phyloP scores from a whole-genome alignment of 2,797 vertebrate species.

The Diceros bicornis region DNA sequence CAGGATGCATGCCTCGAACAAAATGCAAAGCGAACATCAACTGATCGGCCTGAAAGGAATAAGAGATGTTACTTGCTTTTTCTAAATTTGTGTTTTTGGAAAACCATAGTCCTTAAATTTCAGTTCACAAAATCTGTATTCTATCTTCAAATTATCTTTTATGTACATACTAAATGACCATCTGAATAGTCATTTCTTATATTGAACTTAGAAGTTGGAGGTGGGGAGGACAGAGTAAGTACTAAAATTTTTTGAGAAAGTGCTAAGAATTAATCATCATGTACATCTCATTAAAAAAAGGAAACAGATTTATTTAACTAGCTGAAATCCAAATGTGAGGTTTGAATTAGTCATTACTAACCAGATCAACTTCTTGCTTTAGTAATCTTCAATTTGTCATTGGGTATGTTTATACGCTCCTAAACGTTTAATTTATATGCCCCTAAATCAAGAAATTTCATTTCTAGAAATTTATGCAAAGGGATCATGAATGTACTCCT shows the following conservation, averaged over 20 bases:
- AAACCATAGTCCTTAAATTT: constrained; percentile 13
- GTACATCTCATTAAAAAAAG: neutral
- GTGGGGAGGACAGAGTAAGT: neutral
- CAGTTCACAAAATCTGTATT: neutral
- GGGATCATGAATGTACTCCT: neutral
- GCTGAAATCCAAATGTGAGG: neutral
- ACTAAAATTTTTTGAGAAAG: neutral
- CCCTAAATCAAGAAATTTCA: neutral
- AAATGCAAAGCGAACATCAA: constrained; percentile 98
- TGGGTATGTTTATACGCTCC: neutral
- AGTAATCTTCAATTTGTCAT: neutral
- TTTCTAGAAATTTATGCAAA: constrained; percentile 30
- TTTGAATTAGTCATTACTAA: neutral
- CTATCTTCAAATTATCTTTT: too few species aligned
- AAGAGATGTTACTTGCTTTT: constrained; percentile 51
- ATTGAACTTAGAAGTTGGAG: neutral
- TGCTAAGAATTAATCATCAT: neutral
- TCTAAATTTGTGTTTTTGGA: constrained; percentile 13
- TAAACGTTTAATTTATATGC: neutral
- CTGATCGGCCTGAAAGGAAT: constrained; percentile 94
- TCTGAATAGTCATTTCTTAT: too few species aligned
- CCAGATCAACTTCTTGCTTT: neutral
- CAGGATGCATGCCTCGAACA: constrained; percentile 96
- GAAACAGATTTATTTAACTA: neutral
- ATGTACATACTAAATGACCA: too few species aligned